phyloP scores from a whole-genome alignment of 2,113 vertebrate species.

The Anoura caudifer region DNA sequence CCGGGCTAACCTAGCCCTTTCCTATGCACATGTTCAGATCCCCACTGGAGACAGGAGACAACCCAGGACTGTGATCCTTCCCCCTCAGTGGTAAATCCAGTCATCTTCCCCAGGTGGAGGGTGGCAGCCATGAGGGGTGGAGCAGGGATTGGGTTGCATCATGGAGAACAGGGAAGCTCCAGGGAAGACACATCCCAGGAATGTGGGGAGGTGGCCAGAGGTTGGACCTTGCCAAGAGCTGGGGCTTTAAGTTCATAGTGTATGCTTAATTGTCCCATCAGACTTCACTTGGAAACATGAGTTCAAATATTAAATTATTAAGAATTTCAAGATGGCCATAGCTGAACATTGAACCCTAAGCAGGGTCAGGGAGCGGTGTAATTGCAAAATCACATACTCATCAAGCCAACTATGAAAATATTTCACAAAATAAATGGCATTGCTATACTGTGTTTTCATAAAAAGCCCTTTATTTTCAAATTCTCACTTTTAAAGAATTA shows the following conservation, averaged over 20 bases:
- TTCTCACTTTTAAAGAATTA: background rate
- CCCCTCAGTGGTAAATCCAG: background rate
- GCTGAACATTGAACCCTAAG: background rate
- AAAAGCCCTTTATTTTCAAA: background rate
- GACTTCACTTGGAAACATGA: background rate
- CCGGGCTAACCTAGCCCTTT: background rate
- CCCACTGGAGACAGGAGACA: background rate
- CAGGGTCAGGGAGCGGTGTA: rapidly evolving
- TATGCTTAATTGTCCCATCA: background rate
- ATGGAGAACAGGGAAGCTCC: background rate
- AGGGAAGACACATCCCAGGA: background rate
- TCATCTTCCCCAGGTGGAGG: background rate
- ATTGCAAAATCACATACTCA: background rate
- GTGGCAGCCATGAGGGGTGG: background rate
- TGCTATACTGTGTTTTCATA: background rate
- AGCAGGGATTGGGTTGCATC: background rate
- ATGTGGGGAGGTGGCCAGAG: background rate
- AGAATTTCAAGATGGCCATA: background rate
- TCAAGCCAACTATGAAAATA: background rate
- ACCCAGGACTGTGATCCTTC: background rate
- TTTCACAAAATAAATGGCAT: background rate
- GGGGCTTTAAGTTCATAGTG: background rate
- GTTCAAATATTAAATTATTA: background rate
- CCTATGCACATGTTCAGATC: background rate
- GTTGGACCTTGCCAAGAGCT: background rate